phyloP scores from a whole-genome alignment of 1,140 invertebrate species.

The Lucilia cuprina region DNA sequence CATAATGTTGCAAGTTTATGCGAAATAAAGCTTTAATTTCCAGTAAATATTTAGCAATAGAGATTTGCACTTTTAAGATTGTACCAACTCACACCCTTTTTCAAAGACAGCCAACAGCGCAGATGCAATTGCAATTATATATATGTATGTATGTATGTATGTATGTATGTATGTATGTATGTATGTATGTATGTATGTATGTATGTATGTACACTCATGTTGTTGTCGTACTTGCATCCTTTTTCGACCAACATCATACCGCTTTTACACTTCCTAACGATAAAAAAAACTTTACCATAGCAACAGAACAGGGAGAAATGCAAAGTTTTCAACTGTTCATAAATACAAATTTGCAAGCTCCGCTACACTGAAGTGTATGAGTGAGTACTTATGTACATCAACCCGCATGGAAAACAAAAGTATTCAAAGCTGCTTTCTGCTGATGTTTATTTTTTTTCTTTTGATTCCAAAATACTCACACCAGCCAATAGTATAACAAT shows the following conservation, averaged over 20 bases:
- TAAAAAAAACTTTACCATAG: conserved; percentile 4
- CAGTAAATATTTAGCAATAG: background rate
- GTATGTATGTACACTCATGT: no score
- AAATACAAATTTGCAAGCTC: background rate
- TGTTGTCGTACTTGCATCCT: background rate
- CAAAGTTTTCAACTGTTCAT: background rate
- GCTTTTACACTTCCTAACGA: background rate
- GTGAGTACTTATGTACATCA: background rate
- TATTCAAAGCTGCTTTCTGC: background rate
- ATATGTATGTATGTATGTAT: no score
- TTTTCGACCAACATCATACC: background rate
- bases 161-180: no score
- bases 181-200: no score
- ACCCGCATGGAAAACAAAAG: no score
- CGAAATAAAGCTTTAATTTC: background rate
- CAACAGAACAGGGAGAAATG: background rate
- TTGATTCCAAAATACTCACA: background rate
- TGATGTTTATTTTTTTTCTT: background rate
- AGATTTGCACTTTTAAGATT: background rate
- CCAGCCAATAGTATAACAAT: background rate
- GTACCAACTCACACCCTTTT: background rate
- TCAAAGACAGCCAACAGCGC: background rate
- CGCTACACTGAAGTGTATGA: background rate
- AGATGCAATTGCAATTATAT: conserved; percentile 3
- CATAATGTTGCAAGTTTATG: background rate